Percentiles rank a stretch among this genome's conserved stretches.
Conservation (phyloP, 2,113 vertebrate genomes). For the Melierax canorus region DNA sequence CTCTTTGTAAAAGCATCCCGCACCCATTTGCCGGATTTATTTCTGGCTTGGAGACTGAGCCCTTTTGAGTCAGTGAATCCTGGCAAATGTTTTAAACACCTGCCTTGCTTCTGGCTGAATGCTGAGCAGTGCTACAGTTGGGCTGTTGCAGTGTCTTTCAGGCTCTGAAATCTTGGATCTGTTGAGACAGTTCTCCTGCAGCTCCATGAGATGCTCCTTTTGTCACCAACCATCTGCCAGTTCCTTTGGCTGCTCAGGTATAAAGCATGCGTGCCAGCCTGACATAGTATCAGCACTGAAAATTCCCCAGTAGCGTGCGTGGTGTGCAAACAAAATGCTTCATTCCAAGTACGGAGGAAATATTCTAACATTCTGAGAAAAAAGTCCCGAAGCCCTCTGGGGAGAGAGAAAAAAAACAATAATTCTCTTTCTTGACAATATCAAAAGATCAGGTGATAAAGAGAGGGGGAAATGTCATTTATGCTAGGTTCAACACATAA, state of each 20-base stretch:
- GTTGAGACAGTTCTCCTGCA: neutral
- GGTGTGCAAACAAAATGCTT: neutral
- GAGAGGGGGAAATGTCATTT: neutral
- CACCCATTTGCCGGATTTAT: neutral
- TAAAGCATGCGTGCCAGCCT: neutral
- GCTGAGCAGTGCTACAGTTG: neutral
- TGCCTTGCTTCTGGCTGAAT: constrained; percentile 34
- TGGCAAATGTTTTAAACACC: constrained; percentile 21
- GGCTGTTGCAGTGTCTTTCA: neutral
- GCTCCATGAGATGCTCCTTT: constrained; percentile 2
- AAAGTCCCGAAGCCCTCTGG: neutral
- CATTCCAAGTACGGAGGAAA: neutral
- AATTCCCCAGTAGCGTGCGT: neutral
- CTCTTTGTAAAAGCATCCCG: neutral
- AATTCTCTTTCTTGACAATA: neutral
- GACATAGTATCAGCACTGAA: neutral
- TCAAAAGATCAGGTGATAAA: neutral
- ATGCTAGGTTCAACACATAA: neutral
- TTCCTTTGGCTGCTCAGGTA: neutral
- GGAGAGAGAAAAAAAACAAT: neutral
- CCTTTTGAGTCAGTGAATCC: neutral
- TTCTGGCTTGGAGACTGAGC: neutral
- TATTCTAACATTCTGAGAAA: neutral
- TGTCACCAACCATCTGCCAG: neutral
- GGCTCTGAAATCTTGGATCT: neutral